Percentiles rank a stretch among this genome's conserved stretches.
Conservation (phyloP, 2,113 vertebrate species). For the Ceuthmochares aereus region DNA sequence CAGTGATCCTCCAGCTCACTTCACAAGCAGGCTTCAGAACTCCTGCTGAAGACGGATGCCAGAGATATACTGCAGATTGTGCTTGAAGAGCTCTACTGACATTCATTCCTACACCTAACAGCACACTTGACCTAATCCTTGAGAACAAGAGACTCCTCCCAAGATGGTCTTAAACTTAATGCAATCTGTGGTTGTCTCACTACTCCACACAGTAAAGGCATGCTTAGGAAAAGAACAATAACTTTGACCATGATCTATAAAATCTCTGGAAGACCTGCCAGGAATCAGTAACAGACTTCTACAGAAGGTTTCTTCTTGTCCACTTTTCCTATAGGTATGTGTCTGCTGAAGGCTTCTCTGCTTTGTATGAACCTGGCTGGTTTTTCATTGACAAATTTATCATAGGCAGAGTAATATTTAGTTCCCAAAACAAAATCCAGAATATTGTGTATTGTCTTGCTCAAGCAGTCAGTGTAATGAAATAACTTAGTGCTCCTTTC, state of each 20-base stretch:
- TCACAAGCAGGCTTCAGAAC: background rate
- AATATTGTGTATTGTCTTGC: background rate
- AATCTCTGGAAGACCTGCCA: background rate
- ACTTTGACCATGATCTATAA: background rate
- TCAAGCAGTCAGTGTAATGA: background rate
- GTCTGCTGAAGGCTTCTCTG: background rate
- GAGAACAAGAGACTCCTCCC: background rate
- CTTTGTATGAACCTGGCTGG: background rate
- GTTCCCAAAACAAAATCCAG: background rate
- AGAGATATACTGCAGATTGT: background rate
- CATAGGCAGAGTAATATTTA: background rate
- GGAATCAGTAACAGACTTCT: background rate
- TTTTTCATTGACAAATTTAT: background rate
- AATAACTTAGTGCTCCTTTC: background rate
- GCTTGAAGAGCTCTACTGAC: background rate
- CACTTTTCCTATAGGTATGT: background rate
- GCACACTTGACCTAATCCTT: background rate
- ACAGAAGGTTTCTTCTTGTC: background rate
- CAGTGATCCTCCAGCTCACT: background rate
- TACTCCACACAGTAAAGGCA: background rate
- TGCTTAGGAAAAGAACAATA: background rate
- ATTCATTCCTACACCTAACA: background rate
- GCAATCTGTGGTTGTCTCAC: background rate
- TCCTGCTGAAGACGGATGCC: background rate
- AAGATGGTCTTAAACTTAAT: background rate